A percentile compares a stretch with the other conserved stretches of the same genome.
Evolutionary conservation across 2,888 invertebrate genomes (phyloP).

Genomic region (Drosophila aldrichi): DNA sequence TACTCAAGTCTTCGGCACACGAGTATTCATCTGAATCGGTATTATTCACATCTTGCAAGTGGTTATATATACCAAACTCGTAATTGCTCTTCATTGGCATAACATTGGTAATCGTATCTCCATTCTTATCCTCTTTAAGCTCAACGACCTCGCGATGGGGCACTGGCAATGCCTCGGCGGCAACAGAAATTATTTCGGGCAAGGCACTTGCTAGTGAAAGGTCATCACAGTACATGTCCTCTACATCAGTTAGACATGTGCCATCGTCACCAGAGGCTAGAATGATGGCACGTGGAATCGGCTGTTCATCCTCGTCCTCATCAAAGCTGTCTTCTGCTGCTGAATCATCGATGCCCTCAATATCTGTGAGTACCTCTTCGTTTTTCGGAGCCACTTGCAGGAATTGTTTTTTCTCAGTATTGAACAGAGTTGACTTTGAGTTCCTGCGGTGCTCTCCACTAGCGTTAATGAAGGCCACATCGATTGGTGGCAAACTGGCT

Average conservation of each 20-base stretch:
- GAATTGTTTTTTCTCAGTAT: constrained; percentile 55
- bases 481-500: constrained; percentile 70
- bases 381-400: constrained; percentile 60
- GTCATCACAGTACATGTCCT: constrained; percentile 82
- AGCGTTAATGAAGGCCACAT: constrained; percentile 79
- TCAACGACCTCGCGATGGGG: constrained; percentile 86
- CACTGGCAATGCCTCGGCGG: constrained; percentile 81
- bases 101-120: constrained; percentile 85
- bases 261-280: constrained; percentile 81
- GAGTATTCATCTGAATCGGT: constrained; percentile 84
- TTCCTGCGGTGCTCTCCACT: constrained; percentile 55
- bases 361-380: constrained; percentile 85
- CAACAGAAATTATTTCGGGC: constrained; percentile 50
- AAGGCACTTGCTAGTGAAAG: constrained; percentile 39
- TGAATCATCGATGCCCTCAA: constrained; percentile 86
- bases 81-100: constrained; percentile 85
- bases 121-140: constrained; percentile 84
- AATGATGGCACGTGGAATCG: constrained; percentile 80
- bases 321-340: constrained; percentile 79
- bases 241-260: constrained; percentile 83
- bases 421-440: constrained; percentile 59
- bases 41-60: constrained; percentile 84
- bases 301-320: constrained; percentile 81
- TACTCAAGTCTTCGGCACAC: constrained; percentile 76
- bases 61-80: constrained; percentile 79